A percentile compares a stretch with the other conserved stretches of the same genome.
These are phyloP conservation scores for Adelognathus sp. DNA, from an alignment of 2,888 invertebrate genomes.

Conservation along the genomic window DNA sequence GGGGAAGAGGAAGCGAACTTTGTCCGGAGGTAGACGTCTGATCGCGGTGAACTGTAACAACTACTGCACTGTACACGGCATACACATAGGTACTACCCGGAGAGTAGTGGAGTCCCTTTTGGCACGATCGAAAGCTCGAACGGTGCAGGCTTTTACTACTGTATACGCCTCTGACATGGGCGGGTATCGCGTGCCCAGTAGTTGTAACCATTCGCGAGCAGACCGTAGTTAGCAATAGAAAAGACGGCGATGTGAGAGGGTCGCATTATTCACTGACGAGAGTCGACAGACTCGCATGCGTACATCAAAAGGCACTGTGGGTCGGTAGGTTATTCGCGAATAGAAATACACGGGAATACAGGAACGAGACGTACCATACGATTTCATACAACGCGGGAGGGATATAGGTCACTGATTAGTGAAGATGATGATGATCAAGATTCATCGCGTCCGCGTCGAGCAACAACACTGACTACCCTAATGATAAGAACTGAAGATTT, in stretches of 20 bases:
- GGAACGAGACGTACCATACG: not conserved
- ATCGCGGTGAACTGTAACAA: conserved; percentile 8
- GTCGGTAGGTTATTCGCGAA: conserved; percentile 42
- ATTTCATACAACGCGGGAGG: not conserved
- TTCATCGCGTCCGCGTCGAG: too few relatives aligned
- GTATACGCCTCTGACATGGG: not conserved
- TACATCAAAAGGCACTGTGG: conserved; percentile 29
- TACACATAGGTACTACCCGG: not conserved
- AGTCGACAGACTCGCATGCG: conserved; percentile 5
- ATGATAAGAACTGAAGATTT: too few relatives aligned
- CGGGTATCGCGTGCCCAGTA: conserved; percentile 42
- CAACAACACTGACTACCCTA: too few relatives aligned
- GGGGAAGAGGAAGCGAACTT: conserved; percentile 2
- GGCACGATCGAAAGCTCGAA: not conserved
- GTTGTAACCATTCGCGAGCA: conserved; percentile 55
- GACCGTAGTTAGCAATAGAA: conserved; percentile 58
- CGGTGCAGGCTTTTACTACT: not conserved
- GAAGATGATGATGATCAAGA: too few relatives aligned
- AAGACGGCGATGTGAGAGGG: conserved; percentile 22
- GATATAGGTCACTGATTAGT: too few relatives aligned
- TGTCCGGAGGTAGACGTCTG: not conserved
- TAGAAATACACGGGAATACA: not conserved
- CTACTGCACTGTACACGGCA: not conserved
- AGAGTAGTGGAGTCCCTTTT: not conserved
- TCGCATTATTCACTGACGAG: conserved; percentile 17